Evolutionary conservation across 2,888 invertebrate species (phyloP), one percentile per base, ranked within the genome.

Genomic region (Abscondita cerata): DNA sequence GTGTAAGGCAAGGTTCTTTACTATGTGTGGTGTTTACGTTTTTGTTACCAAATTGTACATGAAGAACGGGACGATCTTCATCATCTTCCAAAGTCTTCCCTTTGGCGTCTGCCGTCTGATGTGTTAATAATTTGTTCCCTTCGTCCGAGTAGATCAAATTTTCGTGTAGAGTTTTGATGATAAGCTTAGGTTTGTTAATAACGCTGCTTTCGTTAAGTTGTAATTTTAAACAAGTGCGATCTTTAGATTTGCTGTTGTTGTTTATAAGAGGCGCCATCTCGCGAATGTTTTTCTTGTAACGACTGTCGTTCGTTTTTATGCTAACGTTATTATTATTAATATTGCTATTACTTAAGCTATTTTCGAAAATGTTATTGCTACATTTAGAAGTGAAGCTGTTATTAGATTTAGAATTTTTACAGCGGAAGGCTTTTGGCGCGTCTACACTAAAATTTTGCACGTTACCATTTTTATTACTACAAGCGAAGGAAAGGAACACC

Each of bases 11-110:
- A 15, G 65, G 62, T 36, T 70, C 65, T 52, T 72, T 73, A 25
- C 62, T 52, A 36, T 68, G 59, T 33, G 64, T 60, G 20, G 67
- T 70, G 36, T 63, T 68, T 6, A 52, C 54, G 6, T 64, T 56
- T 19, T 66, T 64, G 70, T 83, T 83, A 70, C 85, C 83, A 75
- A 87, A 87, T 78, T 87, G 84, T 62, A 87, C 88, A 74, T 83
- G 87, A 65, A 85, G 79, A 52, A 78, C 79, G 33, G 83, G 79
- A 53, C 73, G 73, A 34, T 78, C 78, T 8, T 75, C 76, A 20
- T 75, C 75, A 11, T 70, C 68, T 8, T 52, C 53, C 19, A 46
- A 18, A 46, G 18, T 19, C 18, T 16, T 18, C 41, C 6, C 13
- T 41, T 41, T 41, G 8, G 12, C 16, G 8, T 41, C 4, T 9